A percentile compares a stretch with the other conserved stretches of the same genome.
Conservation (phyloP, 2,888 invertebrate species). For the Spisula subtruncata region DNA sequence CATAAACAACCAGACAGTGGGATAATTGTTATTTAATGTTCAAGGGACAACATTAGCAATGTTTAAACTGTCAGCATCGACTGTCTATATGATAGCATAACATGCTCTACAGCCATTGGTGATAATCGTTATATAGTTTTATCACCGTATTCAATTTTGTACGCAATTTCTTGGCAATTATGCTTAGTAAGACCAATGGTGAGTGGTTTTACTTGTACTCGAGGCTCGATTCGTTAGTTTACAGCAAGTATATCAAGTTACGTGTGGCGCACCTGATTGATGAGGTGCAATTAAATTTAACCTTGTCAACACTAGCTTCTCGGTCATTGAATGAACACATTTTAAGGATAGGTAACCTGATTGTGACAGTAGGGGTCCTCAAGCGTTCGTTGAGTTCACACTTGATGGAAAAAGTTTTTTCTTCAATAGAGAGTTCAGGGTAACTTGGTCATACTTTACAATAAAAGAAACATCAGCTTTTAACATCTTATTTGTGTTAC, state of each 20-base stretch:
- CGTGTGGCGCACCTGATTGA: background rate
- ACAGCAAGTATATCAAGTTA: background rate
- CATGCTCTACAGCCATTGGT: background rate
- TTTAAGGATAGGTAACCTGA: too few species aligned
- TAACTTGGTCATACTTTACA: too few species aligned
- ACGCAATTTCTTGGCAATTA: background rate
- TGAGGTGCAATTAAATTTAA: background rate
- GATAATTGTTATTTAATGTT: background rate
- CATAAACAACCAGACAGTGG: background rate
- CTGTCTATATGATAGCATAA: background rate
- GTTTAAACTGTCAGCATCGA: background rate
- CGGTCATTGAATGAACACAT: background rate
- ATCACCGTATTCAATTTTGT: background rate
- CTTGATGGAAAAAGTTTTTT: too few species aligned
- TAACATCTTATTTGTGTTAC: too few species aligned
- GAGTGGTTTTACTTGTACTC: constrained; percentile 3
- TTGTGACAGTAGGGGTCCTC: too few species aligned
- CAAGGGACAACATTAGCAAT: background rate
- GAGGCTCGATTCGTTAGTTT: background rate
- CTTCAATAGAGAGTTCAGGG: too few species aligned
- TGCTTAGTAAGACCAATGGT: background rate
- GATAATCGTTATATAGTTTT: background rate
- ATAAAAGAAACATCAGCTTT: too few species aligned
- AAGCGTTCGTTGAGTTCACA: too few species aligned
- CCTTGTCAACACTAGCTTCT: background rate